phyloP scores from a whole-genome alignment of 2,113 vertebrate genomes.

The Pseudopodoces humilis region DNA sequence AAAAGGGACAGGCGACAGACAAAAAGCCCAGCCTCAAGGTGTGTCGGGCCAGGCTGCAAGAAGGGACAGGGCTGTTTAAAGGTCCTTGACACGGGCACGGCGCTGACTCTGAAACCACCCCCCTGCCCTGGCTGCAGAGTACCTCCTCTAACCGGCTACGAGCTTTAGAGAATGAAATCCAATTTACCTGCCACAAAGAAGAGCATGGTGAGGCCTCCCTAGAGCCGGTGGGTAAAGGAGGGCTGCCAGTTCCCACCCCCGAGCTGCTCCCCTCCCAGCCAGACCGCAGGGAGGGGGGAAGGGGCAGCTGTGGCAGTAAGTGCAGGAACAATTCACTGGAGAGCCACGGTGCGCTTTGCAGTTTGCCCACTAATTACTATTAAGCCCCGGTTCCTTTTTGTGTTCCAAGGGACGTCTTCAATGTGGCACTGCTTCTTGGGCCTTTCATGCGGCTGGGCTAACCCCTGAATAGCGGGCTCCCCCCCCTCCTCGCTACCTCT shows the following conservation, averaged over 20 bases:
- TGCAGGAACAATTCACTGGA: conserved; percentile 70
- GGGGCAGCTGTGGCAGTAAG: conserved; percentile 45
- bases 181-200: conserved; percentile 68
- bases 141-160: conserved; percentile 1
- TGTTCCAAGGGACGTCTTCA: conserved; percentile 64
- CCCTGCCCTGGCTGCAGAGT: neutral
- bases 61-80: conserved; percentile 12
- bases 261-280: neutral
- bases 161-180: conserved; percentile 50
- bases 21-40: neutral
- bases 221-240: neutral
- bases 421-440: conserved; percentile 70
- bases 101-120: neutral
- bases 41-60: neutral
- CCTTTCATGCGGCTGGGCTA: conserved; percentile 70
- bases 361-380: conserved; percentile 81
- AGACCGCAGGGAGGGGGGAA: neutral
- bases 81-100: neutral
- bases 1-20: neutral
- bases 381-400: conserved; percentile 73
- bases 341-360: conserved; percentile 70
- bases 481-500: conserved; percentile 15
- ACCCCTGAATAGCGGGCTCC: conserved; percentile 71
- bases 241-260: neutral
- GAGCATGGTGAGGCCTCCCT: neutral